Evolutionary conservation across 2,113 vertebrate species (phyloP), one percentile per base, ranked within the genome.

Genomic region (Thinocorus orbignyianus): DNA sequence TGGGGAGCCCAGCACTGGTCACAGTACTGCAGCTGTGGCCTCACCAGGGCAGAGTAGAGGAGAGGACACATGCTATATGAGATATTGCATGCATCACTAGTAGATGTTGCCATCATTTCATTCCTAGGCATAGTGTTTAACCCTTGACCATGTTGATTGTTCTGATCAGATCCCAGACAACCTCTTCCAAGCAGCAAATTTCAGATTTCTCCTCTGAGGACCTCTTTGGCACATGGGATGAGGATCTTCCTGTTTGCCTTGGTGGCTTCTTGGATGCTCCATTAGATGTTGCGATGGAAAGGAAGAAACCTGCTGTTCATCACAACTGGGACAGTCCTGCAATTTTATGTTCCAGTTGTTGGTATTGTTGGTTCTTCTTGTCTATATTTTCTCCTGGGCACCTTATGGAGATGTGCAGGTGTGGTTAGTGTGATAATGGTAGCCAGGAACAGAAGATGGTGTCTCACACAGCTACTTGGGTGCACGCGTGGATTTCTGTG

Each of bases 341-440:
- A 69, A 1, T 64, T 94, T 54, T 58, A 37, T 7, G 52, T 72
- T 84, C 30, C 76, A 19, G 2, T 19, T 90, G 17, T 49, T 65
- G 44, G 14, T 57, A 12, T 23, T 81, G 4, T 24, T 73, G 11
- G 26, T 94, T 26, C 15, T 52, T 65, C 51, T 86, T 81, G 7
- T 41, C 8, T 70, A 4, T 57, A 37, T 71, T 88, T 82, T 76
- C 65, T 68, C 44, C 31, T 16, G 10, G 26, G 3, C 26, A 22
- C 0, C 0, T 66, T 58, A 2, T 24, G 35, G 61, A 52, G 10
- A 52, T 69, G 28, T 74, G 37, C 70, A 0, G 4, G 37, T 9
- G 11, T 49, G 39, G 30, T 65, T 61, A 51, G 28, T 16, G 57
- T 54, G 42, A 17, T 7, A 10, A 16, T 2, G 12, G 14, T 80